These are phyloP conservation scores for Heliocidaris tuberculata DNA, from an alignment of 35 echinoderm and acorn worm genomes.

Conservation along the genomic window DNA sequence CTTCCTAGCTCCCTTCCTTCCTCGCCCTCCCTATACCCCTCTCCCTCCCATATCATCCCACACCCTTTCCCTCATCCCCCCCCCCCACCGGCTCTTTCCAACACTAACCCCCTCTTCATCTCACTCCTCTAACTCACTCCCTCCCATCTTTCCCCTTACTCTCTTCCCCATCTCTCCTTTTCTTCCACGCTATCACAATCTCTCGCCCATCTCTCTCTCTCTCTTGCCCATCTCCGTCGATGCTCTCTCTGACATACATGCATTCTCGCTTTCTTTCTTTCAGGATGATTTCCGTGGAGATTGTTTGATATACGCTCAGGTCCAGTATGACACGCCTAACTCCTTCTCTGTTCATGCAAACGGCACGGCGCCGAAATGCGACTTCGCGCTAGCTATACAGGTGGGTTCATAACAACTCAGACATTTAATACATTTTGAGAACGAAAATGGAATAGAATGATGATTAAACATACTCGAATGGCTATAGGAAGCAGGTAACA, in stretches of 20 bases:
- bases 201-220: background rate
- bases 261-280: background rate
- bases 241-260: background rate
- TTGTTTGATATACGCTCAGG: slow-evolving; percentile 31
- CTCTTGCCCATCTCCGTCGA: background rate
- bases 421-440: background rate
- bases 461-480: background rate
- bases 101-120: background rate
- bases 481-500: no score
- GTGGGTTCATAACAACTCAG: background rate
- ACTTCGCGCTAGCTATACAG: slow-evolving; percentile 25
- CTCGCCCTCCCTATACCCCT: background rate
- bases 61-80: background rate
- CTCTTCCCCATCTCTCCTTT: background rate
- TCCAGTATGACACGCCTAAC: slow-evolving; percentile 42
- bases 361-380: slow-evolving; percentile 34
- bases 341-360: slow-evolving; percentile 46
- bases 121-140: no score
- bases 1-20: background rate
- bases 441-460: background rate
- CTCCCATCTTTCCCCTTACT: background rate
- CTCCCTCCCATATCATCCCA: background rate
- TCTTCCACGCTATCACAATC: background rate
- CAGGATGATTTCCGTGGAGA: slow-evolving; percentile 40
- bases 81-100: background rate